Evolutionary conservation across 2,797 vertebrate species (phyloP).

Genomic region (Acrossocheilus fasciatus): DNA sequence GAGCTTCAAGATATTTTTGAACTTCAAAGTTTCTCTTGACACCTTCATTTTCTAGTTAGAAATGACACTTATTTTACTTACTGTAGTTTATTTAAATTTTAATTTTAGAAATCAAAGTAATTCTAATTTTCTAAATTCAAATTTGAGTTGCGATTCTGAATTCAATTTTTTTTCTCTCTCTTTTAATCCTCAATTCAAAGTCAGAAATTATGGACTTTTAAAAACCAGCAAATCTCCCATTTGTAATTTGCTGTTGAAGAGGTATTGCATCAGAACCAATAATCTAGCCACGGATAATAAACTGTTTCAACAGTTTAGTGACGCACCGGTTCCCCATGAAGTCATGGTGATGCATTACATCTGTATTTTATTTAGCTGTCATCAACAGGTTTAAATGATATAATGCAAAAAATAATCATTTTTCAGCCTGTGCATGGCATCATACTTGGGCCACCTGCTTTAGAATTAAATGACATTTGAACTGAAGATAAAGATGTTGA

Average conservation of each 20-base stretch:
- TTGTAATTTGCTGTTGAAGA: conserved; percentile 11
- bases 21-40: neutral
- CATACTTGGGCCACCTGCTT: conserved; percentile 32
- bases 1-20: neutral
- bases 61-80: neutral
- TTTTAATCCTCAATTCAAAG: neutral
- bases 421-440: conserved; percentile 25
- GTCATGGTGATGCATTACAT: conserved; percentile 15
- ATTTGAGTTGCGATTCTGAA: neutral
- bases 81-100: neutral
- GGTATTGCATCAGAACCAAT: conserved; percentile 17
- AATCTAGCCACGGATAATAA: conserved; percentile 6
- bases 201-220: neutral
- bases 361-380: conserved; percentile 45
- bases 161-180: neutral
- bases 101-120: neutral
- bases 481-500: conserved; percentile 43
- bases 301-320: neutral
- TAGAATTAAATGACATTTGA: conserved; percentile 33
- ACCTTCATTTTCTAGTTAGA: neutral
- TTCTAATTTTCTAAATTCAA: neutral
- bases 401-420: conserved; percentile 25
- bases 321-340: neutral
- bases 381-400: conserved; percentile 44
- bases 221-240: neutral